A percentile compares a stretch with the other conserved stretches of the same genome.
These are phyloP conservation scores for Hyposoter dolosus DNA, from an alignment of 2,888 invertebrate genomes.

Conservation along the genomic window DNA sequence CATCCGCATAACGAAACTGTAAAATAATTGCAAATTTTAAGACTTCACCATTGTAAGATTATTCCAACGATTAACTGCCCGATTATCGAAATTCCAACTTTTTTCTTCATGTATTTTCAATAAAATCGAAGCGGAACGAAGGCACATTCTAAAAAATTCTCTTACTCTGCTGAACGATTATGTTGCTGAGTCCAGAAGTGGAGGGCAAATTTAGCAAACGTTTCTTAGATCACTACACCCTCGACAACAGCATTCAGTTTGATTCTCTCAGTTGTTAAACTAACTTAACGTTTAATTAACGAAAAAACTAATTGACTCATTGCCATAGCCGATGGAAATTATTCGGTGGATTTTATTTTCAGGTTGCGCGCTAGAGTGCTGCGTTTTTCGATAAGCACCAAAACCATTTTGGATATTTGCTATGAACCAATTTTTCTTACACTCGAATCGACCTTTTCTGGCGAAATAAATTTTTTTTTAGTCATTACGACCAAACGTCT, in stretches of 20 bases:
- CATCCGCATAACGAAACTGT: slow-evolving; percentile 92
- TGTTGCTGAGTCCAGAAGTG: not conserved
- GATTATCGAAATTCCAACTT: not conserved
- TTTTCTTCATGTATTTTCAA: not conserved
- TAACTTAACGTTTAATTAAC: not conserved
- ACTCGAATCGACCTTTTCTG: no score
- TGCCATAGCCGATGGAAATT: not conserved
- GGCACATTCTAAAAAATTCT: not conserved
- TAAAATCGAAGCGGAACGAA: not conserved
- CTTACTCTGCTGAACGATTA: not conserved
- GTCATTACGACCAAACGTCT: no score
- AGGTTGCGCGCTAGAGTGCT: not conserved
- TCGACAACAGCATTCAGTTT: not conserved
- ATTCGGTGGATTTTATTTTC: not conserved
- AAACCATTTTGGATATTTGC: not conserved
- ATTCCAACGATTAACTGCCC: not conserved
- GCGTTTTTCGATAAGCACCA: not conserved
- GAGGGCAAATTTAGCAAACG: not conserved
- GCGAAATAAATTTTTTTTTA: no score
- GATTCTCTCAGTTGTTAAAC: not conserved
- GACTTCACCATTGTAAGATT: not conserved
- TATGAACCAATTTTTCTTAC: no score
- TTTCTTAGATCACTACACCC: not conserved
- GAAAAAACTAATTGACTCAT: not conserved
- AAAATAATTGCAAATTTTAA: slow-evolving; percentile 77